phyloP scores from a whole-genome alignment of 2,797 vertebrate genomes.

The Rachycentron canadum region DNA sequence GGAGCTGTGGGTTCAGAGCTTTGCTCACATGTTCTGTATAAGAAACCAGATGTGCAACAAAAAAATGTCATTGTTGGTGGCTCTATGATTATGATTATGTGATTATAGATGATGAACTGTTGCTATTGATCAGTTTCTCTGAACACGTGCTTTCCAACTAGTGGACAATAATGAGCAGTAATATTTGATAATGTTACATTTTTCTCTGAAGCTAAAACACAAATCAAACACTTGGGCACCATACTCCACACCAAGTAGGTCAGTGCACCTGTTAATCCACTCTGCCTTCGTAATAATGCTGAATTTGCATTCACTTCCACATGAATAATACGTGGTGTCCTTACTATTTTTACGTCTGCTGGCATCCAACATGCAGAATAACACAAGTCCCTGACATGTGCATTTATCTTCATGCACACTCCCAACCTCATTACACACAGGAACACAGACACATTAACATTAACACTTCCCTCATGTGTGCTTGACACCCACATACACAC shows the following conservation, averaged over 20 bases:
- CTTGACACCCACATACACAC: neutral
- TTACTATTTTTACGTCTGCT: constrained; percentile 4
- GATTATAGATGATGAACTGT: neutral
- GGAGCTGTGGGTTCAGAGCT: neutral
- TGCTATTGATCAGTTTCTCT: neutral
- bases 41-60: neutral
- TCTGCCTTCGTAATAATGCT: constrained; percentile 38
- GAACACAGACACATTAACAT: constrained; percentile 31
- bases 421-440: constrained; percentile 12
- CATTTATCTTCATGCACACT: constrained; percentile 16
- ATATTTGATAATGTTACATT: neutral
- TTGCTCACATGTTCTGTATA: constrained; percentile 3
- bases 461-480: constrained; percentile 30
- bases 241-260: constrained; percentile 13
- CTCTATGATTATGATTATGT: too few species aligned
- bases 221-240: neutral
- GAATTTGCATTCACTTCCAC: constrained; percentile 35
- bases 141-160: neutral
- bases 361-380: constrained; percentile 8
- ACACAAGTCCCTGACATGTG: neutral
- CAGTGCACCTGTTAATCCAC: constrained; percentile 53
- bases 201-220: neutral
- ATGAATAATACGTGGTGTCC: constrained; percentile 37
- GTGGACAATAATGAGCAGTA: neutral
- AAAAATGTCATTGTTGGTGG: neutral